Base-by-base conservation (phyloP, 2,797 vertebrate species). In the Mormyrops boulengeri region DNA sequence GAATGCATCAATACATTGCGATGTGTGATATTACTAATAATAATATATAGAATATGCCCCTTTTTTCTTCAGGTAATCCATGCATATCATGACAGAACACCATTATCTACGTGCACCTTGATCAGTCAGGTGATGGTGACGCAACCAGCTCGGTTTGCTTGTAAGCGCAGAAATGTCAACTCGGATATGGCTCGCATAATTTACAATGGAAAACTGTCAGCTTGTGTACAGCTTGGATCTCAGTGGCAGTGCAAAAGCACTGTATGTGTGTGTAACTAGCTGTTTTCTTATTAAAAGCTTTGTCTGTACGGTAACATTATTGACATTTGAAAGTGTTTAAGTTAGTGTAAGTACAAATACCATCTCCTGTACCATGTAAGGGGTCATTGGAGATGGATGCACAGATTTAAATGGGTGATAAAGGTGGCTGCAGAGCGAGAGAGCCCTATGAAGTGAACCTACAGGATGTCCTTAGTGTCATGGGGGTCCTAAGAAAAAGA, bases 211-310 rank as follows among this genome's bases (percentile, higher is more conserved):
- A 60, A 22, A 22, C 1, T 22, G 6, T 22, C 57, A n/a, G n/a
- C 5, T 60, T 22, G 19, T 19, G 60, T 11, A 62, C 2, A 0
- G 22, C 60, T 66, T 66, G 60, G 22, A 66, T 66, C 22, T 26
- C n/a, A 66, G 22, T 11, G 22, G 60, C 22, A 26, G 93, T 91
- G 91, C 4, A 26, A 49, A 66, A 66, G 89, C 60, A 52, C 2
- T 91, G 49, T 90, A 73, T 91, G 11, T 69, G 26, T 30, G 62
- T 26, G 57, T 9, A 60, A 60, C 57, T 60, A 8, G 2, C n/a
- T 60, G 6, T 22, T 60, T 22, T 22, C 57, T 60, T 60, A 22
- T 60, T 22, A 8, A 60, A 22, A 60, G 57, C 57, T 60, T 60
- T n/a, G n/a, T 22, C 57, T 22, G 57, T 22, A 60, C 57, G 2